Evolutionary conservation across 2,797 vertebrate genomes (phyloP).

Genomic region (Etheostoma perlongum): DNA sequence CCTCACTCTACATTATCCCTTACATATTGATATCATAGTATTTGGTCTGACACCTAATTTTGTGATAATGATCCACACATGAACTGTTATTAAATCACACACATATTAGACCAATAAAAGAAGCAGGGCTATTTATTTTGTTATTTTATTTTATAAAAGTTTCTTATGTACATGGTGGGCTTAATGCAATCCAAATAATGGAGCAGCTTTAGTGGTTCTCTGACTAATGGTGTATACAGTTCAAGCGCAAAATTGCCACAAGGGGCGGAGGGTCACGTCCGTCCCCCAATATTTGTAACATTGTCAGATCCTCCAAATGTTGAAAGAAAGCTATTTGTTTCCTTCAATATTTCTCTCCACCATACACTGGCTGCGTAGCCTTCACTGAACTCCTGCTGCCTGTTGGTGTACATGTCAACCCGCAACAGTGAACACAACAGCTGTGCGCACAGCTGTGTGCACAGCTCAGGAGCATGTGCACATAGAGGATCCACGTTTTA

Average conservation of each 20-base stretch:
- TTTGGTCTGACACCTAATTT: neutral
- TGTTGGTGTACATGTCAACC: no score
- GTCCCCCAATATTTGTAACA: neutral
- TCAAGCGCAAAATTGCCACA: neutral
- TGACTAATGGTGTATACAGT: neutral
- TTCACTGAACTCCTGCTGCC: no score
- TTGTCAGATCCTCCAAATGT: no score
- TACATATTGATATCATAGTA: neutral
- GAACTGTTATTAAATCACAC: neutral
- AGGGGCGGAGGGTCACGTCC: neutral
- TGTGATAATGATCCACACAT: no score
- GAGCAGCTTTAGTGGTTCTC: slow-evolving; percentile 2
- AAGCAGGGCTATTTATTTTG: neutral
- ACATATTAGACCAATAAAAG: neutral
- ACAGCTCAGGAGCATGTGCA: no score
- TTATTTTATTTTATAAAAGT: neutral
- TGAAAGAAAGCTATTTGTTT: no score
- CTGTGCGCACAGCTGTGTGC: no score
- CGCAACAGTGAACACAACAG: no score
- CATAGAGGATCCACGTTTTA: no score
- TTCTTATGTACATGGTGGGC: neutral
- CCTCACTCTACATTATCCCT: no score
- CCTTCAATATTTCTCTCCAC: no score
- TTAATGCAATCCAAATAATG: neutral
- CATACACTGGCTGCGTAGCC: no score